phyloP scores from a whole-genome alignment of 2,888 invertebrate species.

The Epinotia brunnichana region DNA sequence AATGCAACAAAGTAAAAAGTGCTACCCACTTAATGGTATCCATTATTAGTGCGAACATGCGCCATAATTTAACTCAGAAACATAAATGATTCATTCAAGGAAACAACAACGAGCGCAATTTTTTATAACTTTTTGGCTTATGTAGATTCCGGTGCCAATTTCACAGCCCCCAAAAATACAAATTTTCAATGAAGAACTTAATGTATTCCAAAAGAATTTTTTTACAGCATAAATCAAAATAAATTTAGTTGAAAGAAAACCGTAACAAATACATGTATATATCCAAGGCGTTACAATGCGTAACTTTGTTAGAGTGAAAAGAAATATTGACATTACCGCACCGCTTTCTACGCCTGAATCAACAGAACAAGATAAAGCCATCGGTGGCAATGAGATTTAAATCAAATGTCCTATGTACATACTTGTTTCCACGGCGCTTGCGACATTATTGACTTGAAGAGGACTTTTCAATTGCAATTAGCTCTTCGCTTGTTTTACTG shows the following conservation, averaged over 20 bases:
- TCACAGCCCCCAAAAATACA: background rate
- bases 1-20: too few relatives aligned
- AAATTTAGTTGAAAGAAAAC: too few relatives aligned
- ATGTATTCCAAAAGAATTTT: conserved; percentile 1
- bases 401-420: conserved; percentile 24
- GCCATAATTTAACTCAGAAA: too few relatives aligned
- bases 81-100: too few relatives aligned
- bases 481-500: conserved; percentile 5
- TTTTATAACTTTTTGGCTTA: too few relatives aligned
- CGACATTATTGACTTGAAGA: conserved; percentile 1
- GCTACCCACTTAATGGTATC: too few relatives aligned
- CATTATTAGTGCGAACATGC: too few relatives aligned
- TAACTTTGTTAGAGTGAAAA: conserved; percentile 32
- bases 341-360: conserved; percentile 32
- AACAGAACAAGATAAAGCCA: conserved; percentile 24
- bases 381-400: conserved; percentile 11
- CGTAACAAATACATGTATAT: conserved; percentile 19
- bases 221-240: too few relatives aligned
- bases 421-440: background rate
- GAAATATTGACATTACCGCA: conserved; percentile 32
- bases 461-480: conserved; percentile 17
- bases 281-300: conserved; percentile 20
- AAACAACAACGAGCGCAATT: too few relatives aligned
- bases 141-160: background rate
- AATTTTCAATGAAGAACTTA: background rate